These are phyloP conservation scores for Cephalotes varians DNA, from an alignment of 2,888 invertebrate genomes.

Conservation along the genomic window DNA sequence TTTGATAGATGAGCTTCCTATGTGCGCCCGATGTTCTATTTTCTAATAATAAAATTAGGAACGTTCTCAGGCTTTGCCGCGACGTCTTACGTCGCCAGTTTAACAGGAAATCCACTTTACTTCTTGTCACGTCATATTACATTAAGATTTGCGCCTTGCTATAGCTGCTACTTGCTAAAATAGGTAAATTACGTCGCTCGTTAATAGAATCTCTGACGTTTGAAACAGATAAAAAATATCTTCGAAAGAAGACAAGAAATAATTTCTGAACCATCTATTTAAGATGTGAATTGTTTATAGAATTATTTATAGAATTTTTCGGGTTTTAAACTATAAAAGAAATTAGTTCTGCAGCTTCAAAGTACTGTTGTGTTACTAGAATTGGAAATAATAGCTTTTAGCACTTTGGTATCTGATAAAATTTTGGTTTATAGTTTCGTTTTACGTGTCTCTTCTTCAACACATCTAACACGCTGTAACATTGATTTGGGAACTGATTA, in stretches of 20 bases:
- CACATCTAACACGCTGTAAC: not conserved
- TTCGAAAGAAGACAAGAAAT: not conserved
- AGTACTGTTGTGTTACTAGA: not conserved
- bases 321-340: not conserved
- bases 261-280: not conserved
- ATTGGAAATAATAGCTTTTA: not conserved
- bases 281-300: too few species aligned
- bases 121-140: conserved; percentile 47
- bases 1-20: conserved; percentile 26
- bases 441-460: not conserved
- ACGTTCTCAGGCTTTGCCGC: conserved; percentile 39
- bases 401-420: not conserved
- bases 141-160: conserved; percentile 42
- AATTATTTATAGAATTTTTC: not conserved
- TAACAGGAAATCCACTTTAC: conserved; percentile 52
- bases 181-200: conserved; percentile 37
- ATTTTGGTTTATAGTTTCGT: not conserved
- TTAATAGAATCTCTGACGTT: conserved; percentile 27
- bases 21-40: conserved; percentile 30
- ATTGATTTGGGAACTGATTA: not conserved
- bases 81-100: conserved; percentile 42
- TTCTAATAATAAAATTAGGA: conserved; percentile 51
- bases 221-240: not conserved
- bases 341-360: not conserved
- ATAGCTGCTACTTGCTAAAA: conserved; percentile 34